Conservation (phyloP, 2,888 invertebrate species). For the Halocaridina rubra region DNA sequence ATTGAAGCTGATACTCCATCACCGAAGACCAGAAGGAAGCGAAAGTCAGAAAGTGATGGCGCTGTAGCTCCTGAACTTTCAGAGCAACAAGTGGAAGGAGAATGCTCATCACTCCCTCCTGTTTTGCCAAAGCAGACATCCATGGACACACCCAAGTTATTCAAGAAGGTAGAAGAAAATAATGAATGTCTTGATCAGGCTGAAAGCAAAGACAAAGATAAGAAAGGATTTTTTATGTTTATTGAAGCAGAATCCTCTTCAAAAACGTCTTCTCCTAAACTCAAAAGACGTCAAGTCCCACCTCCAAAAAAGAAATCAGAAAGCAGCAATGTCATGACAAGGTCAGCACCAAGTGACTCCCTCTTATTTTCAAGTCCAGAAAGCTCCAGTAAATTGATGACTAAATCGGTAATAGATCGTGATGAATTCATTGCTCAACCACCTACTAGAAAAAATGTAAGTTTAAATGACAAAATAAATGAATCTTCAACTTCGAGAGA, state of each 20-base stretch:
- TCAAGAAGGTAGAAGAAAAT: conserved; percentile 2
- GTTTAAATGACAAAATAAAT: conserved; percentile 59
- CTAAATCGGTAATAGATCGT: conserved; percentile 58
- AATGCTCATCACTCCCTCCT: conserved; percentile 35
- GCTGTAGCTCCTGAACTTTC: neutral
- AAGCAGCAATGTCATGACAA: conserved; percentile 44
- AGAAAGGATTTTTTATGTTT: conserved; percentile 70
- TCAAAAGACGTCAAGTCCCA: conserved; percentile 26
- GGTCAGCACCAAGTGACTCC: conserved; percentile 57
- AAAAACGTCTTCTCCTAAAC: conserved; percentile 47
- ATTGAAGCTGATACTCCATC: conserved; percentile 59
- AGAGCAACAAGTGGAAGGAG: conserved; percentile 16
- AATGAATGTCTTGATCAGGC: conserved; percentile 10
- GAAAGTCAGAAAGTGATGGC: conserved; percentile 52
- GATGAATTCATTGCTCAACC: conserved; percentile 60
- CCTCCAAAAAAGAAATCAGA: conserved; percentile 31
- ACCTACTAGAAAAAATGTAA: conserved; percentile 50
- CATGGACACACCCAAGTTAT: neutral
- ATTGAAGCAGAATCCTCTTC: conserved; percentile 71
- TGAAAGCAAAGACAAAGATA: conserved; percentile 47
- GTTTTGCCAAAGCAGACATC: too few species aligned
- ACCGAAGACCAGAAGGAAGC: conserved; percentile 48
- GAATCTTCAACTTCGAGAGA: conserved; percentile 38
- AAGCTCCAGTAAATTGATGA: conserved; percentile 47
- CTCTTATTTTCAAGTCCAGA: conserved; percentile 39